phyloP scores from a whole-genome alignment of 2,797 vertebrate genomes.

The Ptychobarbus kaznakovi region DNA sequence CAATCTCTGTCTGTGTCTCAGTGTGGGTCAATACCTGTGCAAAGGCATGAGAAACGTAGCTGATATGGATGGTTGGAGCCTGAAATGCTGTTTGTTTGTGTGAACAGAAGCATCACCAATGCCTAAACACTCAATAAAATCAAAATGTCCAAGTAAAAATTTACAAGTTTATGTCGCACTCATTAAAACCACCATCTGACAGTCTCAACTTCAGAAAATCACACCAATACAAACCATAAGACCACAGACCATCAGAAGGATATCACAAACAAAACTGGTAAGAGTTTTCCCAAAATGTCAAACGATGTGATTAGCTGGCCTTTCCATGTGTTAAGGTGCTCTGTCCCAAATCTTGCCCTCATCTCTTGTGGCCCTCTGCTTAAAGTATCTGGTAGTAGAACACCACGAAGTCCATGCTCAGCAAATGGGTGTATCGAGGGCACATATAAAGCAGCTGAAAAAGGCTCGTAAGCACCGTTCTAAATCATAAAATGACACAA shows the following conservation, averaged over 20 bases:
- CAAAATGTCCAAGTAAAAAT: not conserved
- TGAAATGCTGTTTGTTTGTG: slow-evolving; percentile 33
- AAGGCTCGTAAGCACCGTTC: not conserved
- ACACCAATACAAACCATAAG: not conserved
- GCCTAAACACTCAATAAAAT: not conserved
- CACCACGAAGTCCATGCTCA: not conserved
- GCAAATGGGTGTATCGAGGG: not conserved
- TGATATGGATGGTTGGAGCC: slow-evolving; percentile 56
- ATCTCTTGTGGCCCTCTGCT: not conserved
- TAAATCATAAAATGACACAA: slow-evolving; percentile 17
- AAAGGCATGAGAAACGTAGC: slow-evolving; percentile 55
- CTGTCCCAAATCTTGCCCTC: not conserved
- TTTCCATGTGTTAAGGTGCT: not conserved
- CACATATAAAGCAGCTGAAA: slow-evolving; percentile 1
- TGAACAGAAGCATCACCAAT: slow-evolving; percentile 17
- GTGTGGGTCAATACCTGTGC: slow-evolving; percentile 61
- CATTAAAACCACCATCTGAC: not conserved
- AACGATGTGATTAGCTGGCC: not conserved
- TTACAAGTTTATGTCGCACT: not conserved
- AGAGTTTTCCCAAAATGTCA: not conserved
- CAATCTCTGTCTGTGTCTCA: slow-evolving; percentile 61
- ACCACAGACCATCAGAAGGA: not conserved
- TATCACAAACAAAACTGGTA: not conserved
- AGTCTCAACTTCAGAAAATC: not conserved
- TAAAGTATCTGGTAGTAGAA: not conserved